Percentiles rank a stretch among this genome's conserved stretches.
phyloP scores from a whole-genome alignment of 2,797 vertebrate genomes.

The Arrhamphus sclerolepis region DNA sequence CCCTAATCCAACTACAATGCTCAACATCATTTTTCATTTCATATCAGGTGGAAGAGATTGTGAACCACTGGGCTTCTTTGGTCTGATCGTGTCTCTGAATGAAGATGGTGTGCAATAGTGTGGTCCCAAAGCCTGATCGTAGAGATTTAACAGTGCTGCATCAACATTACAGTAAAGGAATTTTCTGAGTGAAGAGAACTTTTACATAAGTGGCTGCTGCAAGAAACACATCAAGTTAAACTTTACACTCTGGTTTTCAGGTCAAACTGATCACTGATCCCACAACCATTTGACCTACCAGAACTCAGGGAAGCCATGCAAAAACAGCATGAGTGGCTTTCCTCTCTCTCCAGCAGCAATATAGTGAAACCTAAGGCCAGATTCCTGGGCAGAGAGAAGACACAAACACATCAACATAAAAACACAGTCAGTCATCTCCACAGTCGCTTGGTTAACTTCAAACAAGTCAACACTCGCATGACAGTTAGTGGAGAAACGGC shows the following conservation, averaged over 20 bases:
- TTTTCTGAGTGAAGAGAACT: constrained; percentile 4
- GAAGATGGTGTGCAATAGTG: constrained; percentile 23
- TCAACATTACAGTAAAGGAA: neutral
- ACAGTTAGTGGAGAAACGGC: no score
- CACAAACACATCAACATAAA: neutral
- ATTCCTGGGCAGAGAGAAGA: constrained; percentile 83
- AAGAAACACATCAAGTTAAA: constrained; percentile 15
- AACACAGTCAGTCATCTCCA: constrained; percentile 1
- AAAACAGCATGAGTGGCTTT: constrained; percentile 95
- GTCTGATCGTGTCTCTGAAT: constrained; percentile 13
- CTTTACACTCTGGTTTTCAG: neutral
- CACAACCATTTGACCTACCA: constrained; percentile 84
- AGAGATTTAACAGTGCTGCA: constrained; percentile 19
- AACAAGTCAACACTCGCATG: constrained; percentile 8
- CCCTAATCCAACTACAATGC: constrained; percentile 49
- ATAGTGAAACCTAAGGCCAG: constrained; percentile 96
- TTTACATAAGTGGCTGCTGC: constrained; percentile 4
- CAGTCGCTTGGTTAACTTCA: neutral
- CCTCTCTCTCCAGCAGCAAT: constrained; percentile 96
- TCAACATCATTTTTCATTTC: constrained; percentile 42
- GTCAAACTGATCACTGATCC: neutral
- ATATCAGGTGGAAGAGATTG: constrained; percentile 42
- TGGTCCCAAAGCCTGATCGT: constrained; percentile 4
- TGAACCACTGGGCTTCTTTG: constrained; percentile 24
- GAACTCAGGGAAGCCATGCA: constrained; percentile 99